Evolutionary conservation across 2,113 vertebrate species (phyloP), one percentile per base, ranked within the genome.

Genomic region (Edolisoma coerulescens): DNA sequence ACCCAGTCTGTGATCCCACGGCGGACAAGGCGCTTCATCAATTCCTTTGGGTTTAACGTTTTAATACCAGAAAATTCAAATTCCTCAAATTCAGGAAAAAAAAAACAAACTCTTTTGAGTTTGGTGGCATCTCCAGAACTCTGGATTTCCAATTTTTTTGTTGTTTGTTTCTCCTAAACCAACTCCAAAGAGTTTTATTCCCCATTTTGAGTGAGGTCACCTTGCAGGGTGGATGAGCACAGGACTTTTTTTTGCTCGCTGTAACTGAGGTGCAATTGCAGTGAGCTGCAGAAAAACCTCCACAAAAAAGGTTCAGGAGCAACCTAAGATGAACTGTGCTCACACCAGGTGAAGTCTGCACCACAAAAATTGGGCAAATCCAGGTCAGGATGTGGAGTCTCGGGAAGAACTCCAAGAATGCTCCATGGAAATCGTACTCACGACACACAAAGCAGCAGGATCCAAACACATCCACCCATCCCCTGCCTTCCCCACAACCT

Each of bases 211-310:
- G 28, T 6, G 12, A 79, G 80, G 24, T 42, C 52, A 33, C 47
- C 22, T 37, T 13, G 7, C 6, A 30, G 33, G 0, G 7, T 2
- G 21, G 44, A 60, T 42, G 49, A 65, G 41, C 7, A 20, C 57
- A 3, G 3, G n/a, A 13, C 1, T 42, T 50, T 22, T 22, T 41
- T 59, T 7, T 0, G 22, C 8, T 49, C 26, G 5, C 42, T 30
- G 3, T 28, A 65, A 69, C 4, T 45, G 35, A 50, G 49, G n/a
- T 45, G 69, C 33, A 24, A 49, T 30, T 44, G 21, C 78, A 56
- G 35, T 0, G 3, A 65, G 47, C 32, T 22, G 9, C 6, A 41
- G n/a, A 47, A 26, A 82, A 79, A 1, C 4, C 41, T 28, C 35
- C 60, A 6, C 0, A 7, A 5, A 4, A 56, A 30, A 5, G 26